Percentiles rank a stretch among this genome's conserved stretches.
These are phyloP conservation scores for Hirundichthys speculiger DNA, from an alignment of 2,113 vertebrate genomes.

Conservation along the genomic window DNA sequence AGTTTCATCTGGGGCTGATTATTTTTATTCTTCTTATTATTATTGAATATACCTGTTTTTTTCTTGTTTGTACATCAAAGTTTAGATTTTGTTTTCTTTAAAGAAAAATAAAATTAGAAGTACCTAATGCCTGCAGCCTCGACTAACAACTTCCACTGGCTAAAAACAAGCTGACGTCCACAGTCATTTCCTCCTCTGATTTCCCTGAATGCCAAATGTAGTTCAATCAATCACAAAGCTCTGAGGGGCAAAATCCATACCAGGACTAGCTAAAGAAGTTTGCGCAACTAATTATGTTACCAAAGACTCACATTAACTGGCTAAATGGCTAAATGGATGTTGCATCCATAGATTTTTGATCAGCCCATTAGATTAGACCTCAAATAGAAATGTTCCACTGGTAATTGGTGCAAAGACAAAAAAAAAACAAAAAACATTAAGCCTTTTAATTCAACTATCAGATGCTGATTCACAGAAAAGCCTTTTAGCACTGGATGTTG, in stretches of 20 bases:
- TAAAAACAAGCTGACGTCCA: slow-evolving; percentile 2
- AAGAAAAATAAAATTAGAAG: no score
- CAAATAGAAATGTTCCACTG: slow-evolving; percentile 57
- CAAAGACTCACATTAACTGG: slow-evolving; percentile 50
- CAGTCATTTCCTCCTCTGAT: slow-evolving; percentile 16
- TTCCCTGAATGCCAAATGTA: slow-evolving; percentile 44
- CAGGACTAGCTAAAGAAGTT: slow-evolving; percentile 37
- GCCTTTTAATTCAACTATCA: slow-evolving; percentile 28
- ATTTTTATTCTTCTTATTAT: no score
- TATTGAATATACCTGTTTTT: no score
- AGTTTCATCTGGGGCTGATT: no score
- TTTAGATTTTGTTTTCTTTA: no score
- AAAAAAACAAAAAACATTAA: slow-evolving; percentile 14
- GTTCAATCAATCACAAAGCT: slow-evolving; percentile 53
- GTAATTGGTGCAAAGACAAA: slow-evolving; percentile 45
- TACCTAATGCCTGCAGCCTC: background rate
- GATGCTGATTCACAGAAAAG: slow-evolving; percentile 8
- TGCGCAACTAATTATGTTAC: slow-evolving; percentile 42
- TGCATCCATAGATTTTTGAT: slow-evolving; percentile 44
- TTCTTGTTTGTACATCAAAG: no score
- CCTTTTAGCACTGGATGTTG: slow-evolving; percentile 42
- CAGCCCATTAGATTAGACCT: slow-evolving; percentile 54
- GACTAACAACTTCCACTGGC: no score
- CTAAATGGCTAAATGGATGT: slow-evolving; percentile 49
- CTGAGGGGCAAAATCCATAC: slow-evolving; percentile 52